These are phyloP conservation scores for Megaptera novaeangliae DNA, from an alignment of 2,113 vertebrate genomes.

Conservation along the genomic window DNA sequence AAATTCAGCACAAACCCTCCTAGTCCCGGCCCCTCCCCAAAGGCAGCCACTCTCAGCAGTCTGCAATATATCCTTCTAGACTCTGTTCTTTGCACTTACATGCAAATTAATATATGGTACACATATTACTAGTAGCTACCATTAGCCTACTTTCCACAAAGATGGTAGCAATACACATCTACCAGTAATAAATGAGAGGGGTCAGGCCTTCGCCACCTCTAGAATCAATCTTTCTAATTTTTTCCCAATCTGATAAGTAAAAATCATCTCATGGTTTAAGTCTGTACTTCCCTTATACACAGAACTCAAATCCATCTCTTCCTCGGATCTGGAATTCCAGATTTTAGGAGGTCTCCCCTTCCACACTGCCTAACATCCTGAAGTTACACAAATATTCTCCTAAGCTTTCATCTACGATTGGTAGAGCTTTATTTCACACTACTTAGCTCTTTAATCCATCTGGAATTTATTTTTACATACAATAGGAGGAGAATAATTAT, in stretches of 20 bases:
- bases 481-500: not conserved
- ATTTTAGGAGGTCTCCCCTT: fast-evolving
- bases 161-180: not conserved
- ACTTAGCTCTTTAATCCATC: not conserved
- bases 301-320: not conserved
- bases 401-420: too few relatives aligned
- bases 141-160: not conserved
- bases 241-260: not conserved
- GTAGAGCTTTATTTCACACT: not conserved
- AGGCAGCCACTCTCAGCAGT: not conserved
- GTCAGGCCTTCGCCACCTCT: not conserved
- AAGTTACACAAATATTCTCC: not conserved
- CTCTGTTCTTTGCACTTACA: not conserved
- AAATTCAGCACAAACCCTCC: not conserved
- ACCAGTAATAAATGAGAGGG: too few relatives aligned
- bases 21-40: too few relatives aligned
- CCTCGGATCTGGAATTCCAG: not conserved
- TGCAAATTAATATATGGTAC: fast-evolving
- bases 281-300: not conserved
- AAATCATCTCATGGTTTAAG: not conserved
- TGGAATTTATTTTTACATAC: not conserved
- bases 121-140: not conserved
- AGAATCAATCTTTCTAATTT: fast-evolving
- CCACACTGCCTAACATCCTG: not conserved
- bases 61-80: not conserved